Evolutionary conservation across 2,888 invertebrate genomes (phyloP).

Genomic region (Cryptocephalus moraei): DNA sequence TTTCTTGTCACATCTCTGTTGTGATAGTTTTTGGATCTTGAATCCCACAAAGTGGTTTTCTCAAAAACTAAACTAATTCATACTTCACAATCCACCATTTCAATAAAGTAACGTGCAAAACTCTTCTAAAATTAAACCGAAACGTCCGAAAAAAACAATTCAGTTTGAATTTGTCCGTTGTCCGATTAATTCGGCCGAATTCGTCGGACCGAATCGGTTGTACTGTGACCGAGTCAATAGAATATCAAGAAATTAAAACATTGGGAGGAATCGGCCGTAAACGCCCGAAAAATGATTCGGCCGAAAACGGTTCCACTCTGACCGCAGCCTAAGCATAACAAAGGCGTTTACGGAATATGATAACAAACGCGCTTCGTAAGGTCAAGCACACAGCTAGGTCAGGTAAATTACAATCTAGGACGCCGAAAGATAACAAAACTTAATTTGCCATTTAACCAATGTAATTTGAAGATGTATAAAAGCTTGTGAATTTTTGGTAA

Average conservation of each 20-base stretch:
- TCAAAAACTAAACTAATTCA: background rate
- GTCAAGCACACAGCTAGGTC: no score
- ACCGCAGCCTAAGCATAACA: no score
- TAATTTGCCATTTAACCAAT: no score
- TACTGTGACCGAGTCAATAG: background rate
- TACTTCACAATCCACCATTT: background rate
- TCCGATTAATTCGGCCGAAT: background rate
- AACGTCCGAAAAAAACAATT: background rate
- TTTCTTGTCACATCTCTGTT: background rate
- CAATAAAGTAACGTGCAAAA: background rate
- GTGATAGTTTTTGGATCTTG: background rate
- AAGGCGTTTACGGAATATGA: no score
- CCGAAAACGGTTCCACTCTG: background rate
- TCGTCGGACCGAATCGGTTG: background rate
- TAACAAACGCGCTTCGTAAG: no score
- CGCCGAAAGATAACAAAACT: no score
- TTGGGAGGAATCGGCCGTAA: background rate
- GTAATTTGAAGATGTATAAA: no score
- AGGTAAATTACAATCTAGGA: no score
- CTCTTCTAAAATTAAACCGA: background rate
- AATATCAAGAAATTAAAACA: background rate
- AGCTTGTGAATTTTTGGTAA: no score
- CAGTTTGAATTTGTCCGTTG: background rate
- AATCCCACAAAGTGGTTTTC: background rate
- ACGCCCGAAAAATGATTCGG: background rate